Evolutionary conservation across 2,113 vertebrate genomes (phyloP), one percentile per base, ranked within the genome.

Genomic region (Noturus placidus): DNA sequence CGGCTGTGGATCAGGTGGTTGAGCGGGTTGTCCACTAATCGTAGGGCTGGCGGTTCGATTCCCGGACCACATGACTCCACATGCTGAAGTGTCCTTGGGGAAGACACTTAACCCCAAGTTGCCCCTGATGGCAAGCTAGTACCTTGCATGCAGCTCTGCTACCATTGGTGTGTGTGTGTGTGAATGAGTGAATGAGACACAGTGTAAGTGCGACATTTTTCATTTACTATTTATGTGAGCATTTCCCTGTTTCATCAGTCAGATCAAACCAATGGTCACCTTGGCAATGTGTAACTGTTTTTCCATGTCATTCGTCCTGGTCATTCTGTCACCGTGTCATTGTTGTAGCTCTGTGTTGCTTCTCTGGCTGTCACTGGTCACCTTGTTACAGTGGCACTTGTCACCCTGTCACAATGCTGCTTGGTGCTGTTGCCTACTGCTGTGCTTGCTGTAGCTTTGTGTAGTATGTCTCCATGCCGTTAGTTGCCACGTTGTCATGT

Each of bases 401-500:
- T 30, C 30, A 35, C 17, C n/a, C 15, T 80, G 78, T 59, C 54
- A 35, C 54, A 38, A 22, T 59, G 54, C 59, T 20, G 54, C 54
- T 81, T 13, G 54, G 78, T 27, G 13, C 52, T 57, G 52, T 57
- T 80, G 52, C 15, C 54, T 57, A 54, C 38, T 81, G 19, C 78
- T 35, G n/a, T 19, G n/a, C 78, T n/a, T 9, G 46, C n/a, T 20
- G 15, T 79, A 59, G 54, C 54, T 38, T 10, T 30, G 46, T 56
- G 77, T 50, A 33, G 77, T 79, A 30, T 52, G 50, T 79, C 76
- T 54, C 50, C 0, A 9, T 54, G 46, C 27, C n/a, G n/a, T 54
- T n/a, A 54, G n/a, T 80, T 80, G 30, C 50, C 30, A 33, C 35
- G 78, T 56, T 35, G 54, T 57, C 78, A 81, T 59, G 54, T 81